Conservation (phyloP, 2,797 vertebrate species). For the Saxicola maurus region DNA sequence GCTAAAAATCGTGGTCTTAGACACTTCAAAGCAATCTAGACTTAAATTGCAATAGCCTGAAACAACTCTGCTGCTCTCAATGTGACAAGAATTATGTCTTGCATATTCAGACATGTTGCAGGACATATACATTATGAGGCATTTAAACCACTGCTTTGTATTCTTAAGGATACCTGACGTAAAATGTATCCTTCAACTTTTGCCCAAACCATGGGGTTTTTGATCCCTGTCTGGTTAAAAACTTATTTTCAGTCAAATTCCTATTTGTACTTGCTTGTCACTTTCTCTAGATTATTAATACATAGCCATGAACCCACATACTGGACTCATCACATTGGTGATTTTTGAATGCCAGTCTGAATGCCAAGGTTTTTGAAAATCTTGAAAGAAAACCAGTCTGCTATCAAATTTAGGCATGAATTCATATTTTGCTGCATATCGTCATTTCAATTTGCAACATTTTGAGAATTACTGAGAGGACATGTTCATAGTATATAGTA, state of each 20-base stretch:
- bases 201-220: neutral
- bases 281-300: neutral
- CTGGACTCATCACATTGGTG: neutral
- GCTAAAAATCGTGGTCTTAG: neutral
- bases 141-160: neutral
- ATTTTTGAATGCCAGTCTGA: neutral
- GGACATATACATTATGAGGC: neutral
- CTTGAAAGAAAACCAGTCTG: neutral
- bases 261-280: neutral
- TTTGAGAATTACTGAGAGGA: neutral
- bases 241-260: neutral
- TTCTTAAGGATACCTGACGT: neutral
- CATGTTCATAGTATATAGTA: neutral
- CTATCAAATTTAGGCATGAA: neutral
- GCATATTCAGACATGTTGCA: conserved; percentile 13
- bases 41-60: conserved; percentile 7
- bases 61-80: neutral
- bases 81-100: conserved; percentile 8
- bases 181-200: neutral
- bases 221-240: neutral
- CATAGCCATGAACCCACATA: neutral
- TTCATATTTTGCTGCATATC: neutral
- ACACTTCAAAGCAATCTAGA: conserved; percentile 3
- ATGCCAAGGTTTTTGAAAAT: neutral
- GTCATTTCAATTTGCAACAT: neutral